Conservation (phyloP, 2,888 invertebrate species). For the Ormyrus rosae region DNA sequence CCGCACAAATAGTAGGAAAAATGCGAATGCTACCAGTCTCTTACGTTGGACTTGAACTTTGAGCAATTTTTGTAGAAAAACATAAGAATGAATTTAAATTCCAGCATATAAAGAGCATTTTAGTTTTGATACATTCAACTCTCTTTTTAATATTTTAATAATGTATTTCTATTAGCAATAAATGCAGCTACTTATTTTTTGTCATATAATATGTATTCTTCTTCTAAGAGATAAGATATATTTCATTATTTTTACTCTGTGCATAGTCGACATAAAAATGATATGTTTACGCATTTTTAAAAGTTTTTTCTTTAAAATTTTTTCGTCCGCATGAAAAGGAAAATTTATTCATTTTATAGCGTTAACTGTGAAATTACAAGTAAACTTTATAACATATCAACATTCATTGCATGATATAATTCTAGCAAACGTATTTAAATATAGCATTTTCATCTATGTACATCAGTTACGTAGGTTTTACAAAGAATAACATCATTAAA, state of each 20-base stretch:
- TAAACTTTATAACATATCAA: too few relatives aligned
- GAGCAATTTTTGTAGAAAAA: constrained; percentile 14
- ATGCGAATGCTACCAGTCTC: constrained; percentile 48
- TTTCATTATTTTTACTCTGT: background rate
- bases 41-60: constrained; percentile 42
- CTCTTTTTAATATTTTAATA: constrained; percentile 13
- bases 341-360: background rate
- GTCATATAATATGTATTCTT: constrained; percentile 18
- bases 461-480: too few relatives aligned
- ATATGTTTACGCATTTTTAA: constrained; percentile 47
- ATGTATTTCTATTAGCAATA: constrained; percentile 35
- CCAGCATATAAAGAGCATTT: background rate
- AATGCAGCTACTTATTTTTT: constrained; percentile 40
- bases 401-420: too few relatives aligned
- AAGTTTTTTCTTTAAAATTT: background rate
- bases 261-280: constrained; percentile 34
- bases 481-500: too few relatives aligned
- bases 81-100: background rate
- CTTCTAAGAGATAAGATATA: background rate
- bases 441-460: too few relatives aligned
- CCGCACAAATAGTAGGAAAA: constrained; percentile 31
- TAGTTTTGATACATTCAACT: background rate
- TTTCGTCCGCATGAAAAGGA: background rate
- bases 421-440: too few relatives aligned
- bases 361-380: background rate